These are phyloP conservation scores for Dendrolimus houi DNA, from an alignment of 2,888 invertebrate species.

Conservation along the genomic window DNA sequence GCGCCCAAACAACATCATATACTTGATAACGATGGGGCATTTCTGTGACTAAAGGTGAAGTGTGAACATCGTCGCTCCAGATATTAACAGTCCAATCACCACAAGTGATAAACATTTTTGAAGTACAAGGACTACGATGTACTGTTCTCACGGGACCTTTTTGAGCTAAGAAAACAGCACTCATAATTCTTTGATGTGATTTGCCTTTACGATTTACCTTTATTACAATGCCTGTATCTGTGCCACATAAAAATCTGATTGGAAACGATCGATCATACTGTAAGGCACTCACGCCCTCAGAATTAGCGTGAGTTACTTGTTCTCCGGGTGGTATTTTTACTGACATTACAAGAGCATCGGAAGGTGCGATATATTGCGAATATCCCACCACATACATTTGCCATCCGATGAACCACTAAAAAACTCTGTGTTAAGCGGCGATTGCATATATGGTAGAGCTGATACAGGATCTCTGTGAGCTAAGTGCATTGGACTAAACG, in stretches of 20 bases:
- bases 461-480: slow-evolving; percentile 69
- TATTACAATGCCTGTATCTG: slow-evolving; percentile 54
- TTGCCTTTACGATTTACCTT: slow-evolving; percentile 82
- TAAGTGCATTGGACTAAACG: slow-evolving; percentile 68
- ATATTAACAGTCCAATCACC: slow-evolving; percentile 80
- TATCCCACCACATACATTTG: slow-evolving; percentile 80
- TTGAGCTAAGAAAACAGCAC: slow-evolving; percentile 72
- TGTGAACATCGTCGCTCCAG: slow-evolving; percentile 80
- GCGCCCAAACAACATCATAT: slow-evolving; percentile 40
- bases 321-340: slow-evolving; percentile 63
- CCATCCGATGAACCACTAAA: slow-evolving; percentile 79
- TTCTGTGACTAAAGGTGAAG: slow-evolving; percentile 41
- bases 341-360: slow-evolving; percentile 77
- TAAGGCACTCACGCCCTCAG: slow-evolving; percentile 78
- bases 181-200: slow-evolving; percentile 76
- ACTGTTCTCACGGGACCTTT: slow-evolving; percentile 77
- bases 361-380: slow-evolving; percentile 75
- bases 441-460: slow-evolving; percentile 70
- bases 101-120: slow-evolving; percentile 80
- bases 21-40: slow-evolving; percentile 28
- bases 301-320: slow-evolving; percentile 50
- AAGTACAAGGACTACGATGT: slow-evolving; percentile 78
- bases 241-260: slow-evolving; percentile 63
- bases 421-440: slow-evolving; percentile 76
- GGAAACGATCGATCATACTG: slow-evolving; percentile 82